Conservation (phyloP, 2,888 invertebrate genomes). For the Ptychoptera albimana region DNA sequence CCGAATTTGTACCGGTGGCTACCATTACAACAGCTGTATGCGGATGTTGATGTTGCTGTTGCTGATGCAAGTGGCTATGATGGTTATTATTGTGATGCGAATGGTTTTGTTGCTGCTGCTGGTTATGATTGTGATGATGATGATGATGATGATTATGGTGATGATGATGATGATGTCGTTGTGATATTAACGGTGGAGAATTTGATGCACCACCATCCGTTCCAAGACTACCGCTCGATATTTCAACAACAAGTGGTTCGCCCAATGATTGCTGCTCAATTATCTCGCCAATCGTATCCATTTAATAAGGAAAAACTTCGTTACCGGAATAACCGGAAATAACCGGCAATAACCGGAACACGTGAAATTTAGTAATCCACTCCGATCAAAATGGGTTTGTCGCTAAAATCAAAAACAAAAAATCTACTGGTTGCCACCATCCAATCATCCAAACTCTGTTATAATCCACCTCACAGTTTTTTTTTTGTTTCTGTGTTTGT, state of each 20-base stretch:
- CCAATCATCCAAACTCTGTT: no score
- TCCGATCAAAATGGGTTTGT: no score
- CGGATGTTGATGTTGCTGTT: conserved; percentile 5
- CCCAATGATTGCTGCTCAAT: conserved; percentile 39
- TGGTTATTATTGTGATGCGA: conserved; percentile 14
- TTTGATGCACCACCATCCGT: conserved; percentile 19
- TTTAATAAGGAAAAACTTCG: conserved; percentile 16
- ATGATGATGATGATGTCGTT: conserved; percentile 4
- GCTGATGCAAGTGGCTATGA: conserved; percentile 9
- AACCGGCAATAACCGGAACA: no score
- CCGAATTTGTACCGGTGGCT: not conserved
- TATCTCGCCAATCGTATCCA: conserved; percentile 43
- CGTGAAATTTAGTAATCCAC: no score
- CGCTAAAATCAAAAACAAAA: no score
- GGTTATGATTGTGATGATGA: conserved; percentile 6
- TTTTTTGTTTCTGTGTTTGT: no score
- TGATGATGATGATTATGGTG: conserved; percentile 5
- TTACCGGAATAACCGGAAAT: no score
- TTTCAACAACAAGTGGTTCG: conserved; percentile 29
- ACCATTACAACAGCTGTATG: conserved; percentile 6
- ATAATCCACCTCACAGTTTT: no score
- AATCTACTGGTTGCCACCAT: no score
- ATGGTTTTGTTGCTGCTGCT: conserved; percentile 11
- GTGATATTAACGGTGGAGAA: not conserved
- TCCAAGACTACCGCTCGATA: conserved; percentile 28